Evolutionary conservation across 2,888 invertebrate genomes (phyloP).

Genomic region (Volucella bombylans): DNA sequence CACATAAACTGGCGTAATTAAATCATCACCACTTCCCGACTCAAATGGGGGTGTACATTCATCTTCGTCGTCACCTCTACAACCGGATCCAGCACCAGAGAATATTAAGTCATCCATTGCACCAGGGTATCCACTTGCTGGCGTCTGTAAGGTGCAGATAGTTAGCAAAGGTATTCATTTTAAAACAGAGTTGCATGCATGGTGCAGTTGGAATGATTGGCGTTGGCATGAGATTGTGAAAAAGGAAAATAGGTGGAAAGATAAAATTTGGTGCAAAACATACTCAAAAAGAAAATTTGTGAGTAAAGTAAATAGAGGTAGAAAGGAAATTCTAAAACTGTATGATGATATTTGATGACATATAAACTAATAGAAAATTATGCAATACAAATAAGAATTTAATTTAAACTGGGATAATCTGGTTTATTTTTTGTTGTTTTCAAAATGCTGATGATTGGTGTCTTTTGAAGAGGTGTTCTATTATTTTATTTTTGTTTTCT

Average conservation of each 20-base stretch:
- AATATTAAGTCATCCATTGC: constrained; percentile 94
- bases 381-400: constrained; percentile 27
- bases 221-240: constrained; percentile 63
- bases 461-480: background rate
- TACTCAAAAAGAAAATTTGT: constrained; percentile 52
- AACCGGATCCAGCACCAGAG: constrained; percentile 95
- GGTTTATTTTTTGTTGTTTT: constrained; percentile 16
- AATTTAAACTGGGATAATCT: constrained; percentile 14
- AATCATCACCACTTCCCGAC: constrained; percentile 93
- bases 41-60: constrained; percentile 93
- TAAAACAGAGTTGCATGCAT: constrained; percentile 43
- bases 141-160: constrained; percentile 85
- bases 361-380: constrained; percentile 33
- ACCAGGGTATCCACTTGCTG: constrained; percentile 90
- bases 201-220: constrained; percentile 68
- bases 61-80: constrained; percentile 95
- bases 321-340: constrained; percentile 35
- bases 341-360: constrained; percentile 54
- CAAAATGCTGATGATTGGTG: background rate
- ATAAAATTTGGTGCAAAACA: constrained; percentile 65
- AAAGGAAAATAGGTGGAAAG: constrained; percentile 56
- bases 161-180: constrained; percentile 6
- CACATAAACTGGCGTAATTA: constrained; percentile 95
- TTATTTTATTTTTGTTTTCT: background rate
- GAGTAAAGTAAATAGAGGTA: constrained; percentile 35